Base-by-base conservation (phyloP, 2,888 invertebrate genomes). In the Acleris holmiana region DNA sequence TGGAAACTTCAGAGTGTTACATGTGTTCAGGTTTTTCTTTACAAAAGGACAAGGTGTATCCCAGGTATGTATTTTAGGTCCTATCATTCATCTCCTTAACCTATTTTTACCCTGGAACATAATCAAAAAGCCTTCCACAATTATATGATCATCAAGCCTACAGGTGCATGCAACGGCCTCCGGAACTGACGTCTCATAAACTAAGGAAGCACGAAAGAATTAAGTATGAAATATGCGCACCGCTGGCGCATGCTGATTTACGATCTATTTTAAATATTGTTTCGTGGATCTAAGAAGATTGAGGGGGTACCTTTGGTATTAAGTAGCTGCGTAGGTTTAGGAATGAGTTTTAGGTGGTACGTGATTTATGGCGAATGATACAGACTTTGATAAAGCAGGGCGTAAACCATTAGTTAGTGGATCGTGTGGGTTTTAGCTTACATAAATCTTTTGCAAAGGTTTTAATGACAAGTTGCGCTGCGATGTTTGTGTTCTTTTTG, bases 191-290 rank as follows among this genome's bases (percentile, higher is more conserved):
- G 78, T 79, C 82, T 78, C 85, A 82, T 88, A 86, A 88, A 89
- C 77, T 73, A 85, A 73, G 71, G 77, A 75, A 82, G 78, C 82
- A 78, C 80, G 82, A 89, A 91, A 92, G 91, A 92, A 91, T 91
- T 93, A 91, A 93, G 84, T 89, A 92, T 91, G 90, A 93, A 92
- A 91, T 92, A 93, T 91, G 88, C 86, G 85, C 82, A 82, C 83
- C 87, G 80, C 78, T 78, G 86, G 88, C 84, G 84, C 82, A 83
- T 74, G 75, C 74, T 92, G 92, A 93, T 93, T 93, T 93, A 93
- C 85, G 80, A 87, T 84, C 76, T 76, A 71, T 69, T 77, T 79
- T 75, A 75, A 78, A 79, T 81, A 76, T 78, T 78, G 76, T 77
- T 78, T 72, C 70, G 63, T 66, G 70, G 72, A 70, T 74, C 71